Evolutionary conservation across 2,888 invertebrate species (phyloP), one percentile per base, ranked within the genome.

Genomic region (Drosophila pseudotalamancana): DNA sequence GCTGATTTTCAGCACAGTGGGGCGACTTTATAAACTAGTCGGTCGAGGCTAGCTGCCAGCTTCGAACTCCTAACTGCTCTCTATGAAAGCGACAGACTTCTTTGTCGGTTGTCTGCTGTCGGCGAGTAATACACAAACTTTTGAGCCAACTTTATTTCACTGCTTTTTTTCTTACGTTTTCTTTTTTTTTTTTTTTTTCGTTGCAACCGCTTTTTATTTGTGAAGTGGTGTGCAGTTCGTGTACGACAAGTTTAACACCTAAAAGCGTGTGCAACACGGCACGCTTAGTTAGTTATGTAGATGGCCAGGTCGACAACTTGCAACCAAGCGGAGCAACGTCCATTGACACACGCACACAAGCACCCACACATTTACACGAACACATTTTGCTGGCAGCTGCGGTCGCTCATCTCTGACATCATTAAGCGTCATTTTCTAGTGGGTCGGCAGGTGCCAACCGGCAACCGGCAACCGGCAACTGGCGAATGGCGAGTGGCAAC

Each of bases 251-350:
- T 71, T 66, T 67, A 78, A 81, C 85, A 76, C 75, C 70, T 64
- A 61, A 69, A 72, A 69, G 61, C 63, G 72, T 70, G 57, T 81
- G 75, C 76, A 70, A 84, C 80, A 81, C 64, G 80, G 82, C 75
- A 88, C 87, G 89, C 89, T 88, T 83, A 88, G 89, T 89, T 88
- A 81, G 87, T 85, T 87, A 83, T 89, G 88, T 79, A 88, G 89
- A 88, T 89, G 83, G 63, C 63, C 75, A 72, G 69, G 70, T 69
- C 74, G 74, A 60, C 72, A 72, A 73, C 57, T 72, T 55, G 32
- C 74, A 73, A 25, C 74, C 63, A 68, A 68, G 57, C 73, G 69
- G 48, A 68, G 74, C 74, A 68, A 37, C 56, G 67, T 77, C 78
- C 84, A 88, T 84, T 87, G 87, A 87, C 88, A 87, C 74, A 79